Evolutionary conservation across 2,888 invertebrate species (phyloP).

Genomic region (Lamellibrachia satsuma): DNA sequence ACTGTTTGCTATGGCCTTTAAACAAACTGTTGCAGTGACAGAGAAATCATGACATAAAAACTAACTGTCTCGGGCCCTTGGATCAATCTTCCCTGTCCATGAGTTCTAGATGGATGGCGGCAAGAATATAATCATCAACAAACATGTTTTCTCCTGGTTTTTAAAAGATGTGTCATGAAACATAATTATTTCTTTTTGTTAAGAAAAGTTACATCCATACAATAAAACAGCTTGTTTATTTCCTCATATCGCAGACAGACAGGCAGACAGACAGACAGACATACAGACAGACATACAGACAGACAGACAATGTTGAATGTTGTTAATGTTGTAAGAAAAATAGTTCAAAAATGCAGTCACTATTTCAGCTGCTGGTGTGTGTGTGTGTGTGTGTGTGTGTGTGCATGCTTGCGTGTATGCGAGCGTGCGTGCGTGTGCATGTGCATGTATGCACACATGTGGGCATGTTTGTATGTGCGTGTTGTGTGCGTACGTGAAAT

Average conservation of each 20-base stretch:
- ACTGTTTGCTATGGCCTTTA: not conserved
- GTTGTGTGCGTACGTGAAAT: not conserved
- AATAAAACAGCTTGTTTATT: no score
- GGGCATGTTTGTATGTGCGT: not conserved
- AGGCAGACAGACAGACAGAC: no score
- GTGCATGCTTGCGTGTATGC: not conserved
- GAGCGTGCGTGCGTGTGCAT: not conserved
- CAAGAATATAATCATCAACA: not conserved
- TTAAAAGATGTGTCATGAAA: no score
- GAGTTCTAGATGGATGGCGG: not conserved
- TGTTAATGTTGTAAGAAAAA: no score
- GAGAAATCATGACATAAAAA: not conserved
- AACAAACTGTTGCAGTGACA: not conserved
- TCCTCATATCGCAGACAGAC: no score
- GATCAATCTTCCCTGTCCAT: not conserved
- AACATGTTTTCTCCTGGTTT: no score
- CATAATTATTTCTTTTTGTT: no score
- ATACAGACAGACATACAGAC: no score
- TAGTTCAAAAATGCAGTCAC: no score
- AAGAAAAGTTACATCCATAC: no score
- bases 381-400: not conserved
- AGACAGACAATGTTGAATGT: no score
- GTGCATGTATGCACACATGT: not conserved
- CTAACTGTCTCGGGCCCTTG: not conserved
- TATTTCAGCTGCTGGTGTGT: no score